Evolutionary conservation across 2,888 invertebrate genomes (phyloP), one percentile per base, ranked within the genome.

Genomic region (Torymus tubicola): DNA sequence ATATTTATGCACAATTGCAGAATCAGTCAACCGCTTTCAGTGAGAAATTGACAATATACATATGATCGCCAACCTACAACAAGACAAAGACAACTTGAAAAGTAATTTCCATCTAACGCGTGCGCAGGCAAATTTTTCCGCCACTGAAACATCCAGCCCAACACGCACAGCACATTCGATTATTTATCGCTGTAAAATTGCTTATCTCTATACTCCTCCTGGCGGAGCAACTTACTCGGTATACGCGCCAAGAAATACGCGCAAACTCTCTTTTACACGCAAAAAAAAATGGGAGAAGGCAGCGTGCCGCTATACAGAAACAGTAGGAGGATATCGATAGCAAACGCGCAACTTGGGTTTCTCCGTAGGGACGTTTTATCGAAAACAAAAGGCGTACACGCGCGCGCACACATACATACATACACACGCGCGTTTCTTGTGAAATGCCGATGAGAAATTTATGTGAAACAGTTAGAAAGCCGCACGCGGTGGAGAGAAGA

Each of bases 401-500:
- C 50, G 60, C 60, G n/a, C 50, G 13, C n/a, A 42, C 52, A 52
- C 18, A n/a, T 2, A 21, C 21, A 21, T 21, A 21, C 21, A 21
- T 21, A 21, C 2, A 21, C 21, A 21, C 21, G 21, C 21, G 21
- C 21, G 21, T 21, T 21, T 61, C 76, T 69, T 42, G 71, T 42
- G 78, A 78, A 78, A 61, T 53, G 55, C 21, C 69, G 73, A 79
- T 79, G 74, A 79, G 79, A 74, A 79, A 79, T 79, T 74, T 74
- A 79, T 74, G 74, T 69, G 74, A 74, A 72, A 77, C 63, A 70
- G 76, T 77, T 77, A 64, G 71, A 72, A 72, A 31, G 31, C 31
- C 3, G 31, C 31, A 31, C 31, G 3, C 31, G 31, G 31, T 5
- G 31, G 31, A 5, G 5, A 5, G 5, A 5, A 31, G 31, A 31